A percentile compares a stretch with the other conserved stretches of the same genome.
phyloP scores from a whole-genome alignment of 2,888 invertebrate genomes.

The Gastrophysa polygoni region DNA sequence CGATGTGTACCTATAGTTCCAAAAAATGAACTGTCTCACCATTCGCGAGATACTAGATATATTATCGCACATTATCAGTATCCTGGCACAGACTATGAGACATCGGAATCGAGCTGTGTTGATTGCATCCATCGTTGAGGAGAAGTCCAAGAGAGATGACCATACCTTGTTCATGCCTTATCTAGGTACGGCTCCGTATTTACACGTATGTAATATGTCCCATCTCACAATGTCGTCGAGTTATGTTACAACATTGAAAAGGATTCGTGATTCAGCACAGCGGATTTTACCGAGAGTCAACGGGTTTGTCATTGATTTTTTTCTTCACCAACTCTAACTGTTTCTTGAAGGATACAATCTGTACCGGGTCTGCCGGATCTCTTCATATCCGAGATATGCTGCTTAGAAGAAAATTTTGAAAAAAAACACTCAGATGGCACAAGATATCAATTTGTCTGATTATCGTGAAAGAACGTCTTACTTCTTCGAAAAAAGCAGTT shows the following conservation, averaged over 20 bases:
- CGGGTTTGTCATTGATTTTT: neutral
- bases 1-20: too few species aligned
- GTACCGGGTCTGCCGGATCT: too few species aligned
- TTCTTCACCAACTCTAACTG: neutral
- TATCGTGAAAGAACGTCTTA: too few species aligned
- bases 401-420: too few species aligned
- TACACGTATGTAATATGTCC: conserved; percentile 24
- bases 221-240: conserved; percentile 26
- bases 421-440: too few species aligned
- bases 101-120: neutral
- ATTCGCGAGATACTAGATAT: too few species aligned
- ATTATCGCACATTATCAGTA: too few species aligned
- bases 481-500: too few species aligned
- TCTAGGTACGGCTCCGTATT: conserved; percentile 24
- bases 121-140: neutral
- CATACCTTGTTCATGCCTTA: conserved; percentile 18
- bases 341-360: too few species aligned
- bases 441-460: too few species aligned
- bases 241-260: conserved; percentile 19
- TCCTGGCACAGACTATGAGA: neutral
- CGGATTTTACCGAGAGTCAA: neutral
- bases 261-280: conserved; percentile 25
- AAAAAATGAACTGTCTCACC: too few species aligned
- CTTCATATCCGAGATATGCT: too few species aligned
- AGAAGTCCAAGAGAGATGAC: neutral